phyloP scores from a whole-genome alignment of 2,888 invertebrate genomes.

The Rhopalosiphum nymphaeae region DNA sequence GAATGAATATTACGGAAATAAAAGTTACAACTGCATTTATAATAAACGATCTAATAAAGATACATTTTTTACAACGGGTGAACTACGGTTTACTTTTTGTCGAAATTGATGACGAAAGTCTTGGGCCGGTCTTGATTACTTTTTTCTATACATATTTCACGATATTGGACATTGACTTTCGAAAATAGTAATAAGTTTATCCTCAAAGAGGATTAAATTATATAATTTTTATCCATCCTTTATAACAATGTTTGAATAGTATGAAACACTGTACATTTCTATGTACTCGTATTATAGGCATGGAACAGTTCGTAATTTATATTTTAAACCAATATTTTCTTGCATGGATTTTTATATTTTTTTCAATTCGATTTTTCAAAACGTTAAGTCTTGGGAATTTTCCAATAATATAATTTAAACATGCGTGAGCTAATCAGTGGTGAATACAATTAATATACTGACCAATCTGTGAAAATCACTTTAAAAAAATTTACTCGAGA shows the following conservation, averaged over 20 bases:
- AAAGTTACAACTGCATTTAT: slow-evolving; percentile 36
- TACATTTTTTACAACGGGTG: not conserved
- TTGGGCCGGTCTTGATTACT: not conserved
- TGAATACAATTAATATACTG: not conserved
- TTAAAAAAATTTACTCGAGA: not conserved
- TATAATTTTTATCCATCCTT: not conserved
- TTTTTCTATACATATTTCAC: not conserved
- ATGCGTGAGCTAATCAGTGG: not conserved
- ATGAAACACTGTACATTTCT: not conserved
- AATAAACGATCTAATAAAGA: slow-evolving; percentile 34
- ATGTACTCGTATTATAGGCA: not conserved
- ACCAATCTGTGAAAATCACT: not conserved
- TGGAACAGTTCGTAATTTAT: not conserved
- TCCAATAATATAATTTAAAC: not conserved
- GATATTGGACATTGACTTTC: not conserved
- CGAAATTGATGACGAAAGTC: not conserved
- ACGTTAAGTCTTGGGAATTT: not conserved
- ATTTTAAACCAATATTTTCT: not conserved
- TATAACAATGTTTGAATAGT: not conserved
- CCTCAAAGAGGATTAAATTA: not conserved
- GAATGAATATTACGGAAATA: not conserved
- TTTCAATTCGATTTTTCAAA: not conserved
- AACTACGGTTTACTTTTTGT: not conserved
- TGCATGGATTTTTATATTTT: not conserved
- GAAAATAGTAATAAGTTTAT: not conserved